Percentiles rank a stretch among this genome's conserved stretches.
phyloP scores from a whole-genome alignment of 2,113 vertebrate genomes.

The Scatophagus argus region DNA sequence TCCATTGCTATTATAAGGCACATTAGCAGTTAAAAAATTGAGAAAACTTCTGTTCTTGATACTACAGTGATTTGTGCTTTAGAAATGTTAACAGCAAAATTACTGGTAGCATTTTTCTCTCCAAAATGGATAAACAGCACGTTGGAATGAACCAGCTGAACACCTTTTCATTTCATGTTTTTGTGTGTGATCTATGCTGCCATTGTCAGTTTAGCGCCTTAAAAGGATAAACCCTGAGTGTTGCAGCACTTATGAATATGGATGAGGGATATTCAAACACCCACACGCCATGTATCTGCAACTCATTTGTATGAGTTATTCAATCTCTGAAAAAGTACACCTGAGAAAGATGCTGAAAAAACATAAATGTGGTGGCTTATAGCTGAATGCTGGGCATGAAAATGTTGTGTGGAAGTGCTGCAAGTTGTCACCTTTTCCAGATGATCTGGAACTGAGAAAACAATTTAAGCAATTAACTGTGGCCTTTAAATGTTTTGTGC shows the following conservation, averaged over 20 bases:
- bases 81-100: neutral
- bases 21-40: neutral
- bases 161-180: constrained; percentile 31
- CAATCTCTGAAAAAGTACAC: constrained; percentile 34
- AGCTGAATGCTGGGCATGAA: neutral
- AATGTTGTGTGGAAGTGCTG: neutral
- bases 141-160: constrained; percentile 38
- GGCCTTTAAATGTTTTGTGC: neutral
- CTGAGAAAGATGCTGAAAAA: constrained; percentile 34
- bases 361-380: constrained; percentile 11
- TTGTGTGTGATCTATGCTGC: constrained; percentile 5
- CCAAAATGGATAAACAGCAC: constrained; percentile 29
- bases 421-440: constrained; percentile 17
- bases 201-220: constrained; percentile 43
- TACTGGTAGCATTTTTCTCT: constrained; percentile 18
- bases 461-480: neutral
- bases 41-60: neutral
- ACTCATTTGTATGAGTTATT: constrained; percentile 48
- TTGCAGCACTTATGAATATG: constrained; percentile 65
- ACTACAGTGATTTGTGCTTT: neutral
- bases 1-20: neutral
- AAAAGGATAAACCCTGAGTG: constrained; percentile 50
- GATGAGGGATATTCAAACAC: constrained; percentile 59
- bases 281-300: constrained; percentile 58
- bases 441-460: constrained; percentile 16